Percentiles rank a stretch among this genome's conserved stretches.
These are phyloP conservation scores for Drosophila kambysellisi DNA, from an alignment of 2,888 invertebrate genomes.

Conservation along the genomic window DNA sequence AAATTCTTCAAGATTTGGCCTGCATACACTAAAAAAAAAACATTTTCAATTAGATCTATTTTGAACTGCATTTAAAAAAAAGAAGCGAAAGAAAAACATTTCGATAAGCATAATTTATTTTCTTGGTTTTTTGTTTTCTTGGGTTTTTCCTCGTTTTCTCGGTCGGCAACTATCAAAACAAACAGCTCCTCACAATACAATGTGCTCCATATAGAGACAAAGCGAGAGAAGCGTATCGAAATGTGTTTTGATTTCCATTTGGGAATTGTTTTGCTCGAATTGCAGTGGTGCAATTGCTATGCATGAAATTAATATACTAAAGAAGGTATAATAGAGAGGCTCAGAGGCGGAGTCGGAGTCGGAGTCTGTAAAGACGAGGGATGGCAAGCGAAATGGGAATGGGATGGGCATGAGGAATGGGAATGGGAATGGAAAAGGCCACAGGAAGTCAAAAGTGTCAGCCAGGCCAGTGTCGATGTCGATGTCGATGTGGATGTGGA, in stretches of 20 bases:
- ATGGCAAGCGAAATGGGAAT: slow-evolving; percentile 25
- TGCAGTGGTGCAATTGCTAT: slow-evolving; percentile 39
- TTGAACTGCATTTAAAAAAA: slow-evolving; percentile 6
- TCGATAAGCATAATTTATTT: slow-evolving; percentile 18
- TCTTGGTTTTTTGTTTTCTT: not conserved
- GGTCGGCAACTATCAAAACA: slow-evolving; percentile 67
- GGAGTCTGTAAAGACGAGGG: slow-evolving; percentile 22
- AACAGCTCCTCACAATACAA: slow-evolving; percentile 1
- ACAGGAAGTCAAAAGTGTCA: slow-evolving; percentile 80
- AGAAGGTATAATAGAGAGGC: slow-evolving; percentile 23
- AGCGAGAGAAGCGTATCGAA: slow-evolving; percentile 62
- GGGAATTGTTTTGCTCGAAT: slow-evolving; percentile 62
- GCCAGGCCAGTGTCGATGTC: slow-evolving; percentile 35
- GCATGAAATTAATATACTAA: slow-evolving; percentile 61
- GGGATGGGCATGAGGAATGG: not conserved
- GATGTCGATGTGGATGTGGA: slow-evolving; percentile 40
- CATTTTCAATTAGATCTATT: not conserved
- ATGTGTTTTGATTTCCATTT: slow-evolving; percentile 73
- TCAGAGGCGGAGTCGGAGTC: not conserved
- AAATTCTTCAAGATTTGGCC: too few relatives aligned
- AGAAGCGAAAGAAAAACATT: slow-evolving; percentile 9
- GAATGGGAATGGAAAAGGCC: slow-evolving; percentile 59
- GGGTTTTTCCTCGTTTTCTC: slow-evolving; percentile 3
- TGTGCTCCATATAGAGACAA: slow-evolving; percentile 45
- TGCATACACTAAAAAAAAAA: too few relatives aligned